A percentile compares a stretch with the other conserved stretches of the same genome.
Evolutionary conservation across 2,797 vertebrate genomes (phyloP).

Genomic region (Sciurus carolinensis): DNA sequence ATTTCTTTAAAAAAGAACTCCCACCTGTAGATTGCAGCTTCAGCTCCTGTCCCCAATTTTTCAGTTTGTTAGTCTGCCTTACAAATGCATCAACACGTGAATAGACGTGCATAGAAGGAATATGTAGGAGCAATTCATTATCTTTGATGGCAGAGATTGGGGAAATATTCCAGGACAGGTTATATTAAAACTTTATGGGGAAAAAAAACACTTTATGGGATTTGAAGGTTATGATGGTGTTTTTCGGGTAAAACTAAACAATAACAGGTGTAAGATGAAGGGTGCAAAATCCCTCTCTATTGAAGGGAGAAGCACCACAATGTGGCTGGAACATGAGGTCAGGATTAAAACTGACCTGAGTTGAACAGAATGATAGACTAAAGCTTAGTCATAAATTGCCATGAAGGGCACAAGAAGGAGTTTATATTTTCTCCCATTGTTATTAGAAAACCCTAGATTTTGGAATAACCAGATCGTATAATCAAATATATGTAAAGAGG

Average conservation of each 20-base stretch:
- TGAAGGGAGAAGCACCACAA: neutral
- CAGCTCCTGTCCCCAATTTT: neutral
- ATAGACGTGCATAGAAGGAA: neutral
- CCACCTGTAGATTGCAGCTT: neutral
- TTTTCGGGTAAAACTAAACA: slow-evolving; percentile 4
- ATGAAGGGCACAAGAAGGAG: neutral
- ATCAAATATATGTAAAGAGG: neutral
- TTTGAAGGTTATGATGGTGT: neutral
- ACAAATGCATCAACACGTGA: slow-evolving; percentile 3
- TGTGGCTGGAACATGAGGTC: neutral
- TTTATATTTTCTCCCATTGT: slow-evolving; percentile 28
- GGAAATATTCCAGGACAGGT: neutral
- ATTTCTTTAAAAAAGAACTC: slow-evolving; percentile 10
- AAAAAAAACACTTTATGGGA: neutral
- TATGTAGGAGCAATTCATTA: neutral
- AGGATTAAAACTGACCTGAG: slow-evolving; percentile 4
- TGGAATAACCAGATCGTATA: neutral
- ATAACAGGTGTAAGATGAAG: slow-evolving; percentile 8
- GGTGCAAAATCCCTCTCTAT: neutral
- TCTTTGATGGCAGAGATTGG: neutral
- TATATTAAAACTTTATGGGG: neutral
- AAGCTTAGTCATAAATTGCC: neutral
- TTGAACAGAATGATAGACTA: neutral
- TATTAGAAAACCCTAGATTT: slow-evolving; percentile 37
- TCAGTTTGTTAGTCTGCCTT: neutral